phyloP scores from a whole-genome alignment of 2,113 vertebrate genomes.

The Rhinoderma darwinii region DNA sequence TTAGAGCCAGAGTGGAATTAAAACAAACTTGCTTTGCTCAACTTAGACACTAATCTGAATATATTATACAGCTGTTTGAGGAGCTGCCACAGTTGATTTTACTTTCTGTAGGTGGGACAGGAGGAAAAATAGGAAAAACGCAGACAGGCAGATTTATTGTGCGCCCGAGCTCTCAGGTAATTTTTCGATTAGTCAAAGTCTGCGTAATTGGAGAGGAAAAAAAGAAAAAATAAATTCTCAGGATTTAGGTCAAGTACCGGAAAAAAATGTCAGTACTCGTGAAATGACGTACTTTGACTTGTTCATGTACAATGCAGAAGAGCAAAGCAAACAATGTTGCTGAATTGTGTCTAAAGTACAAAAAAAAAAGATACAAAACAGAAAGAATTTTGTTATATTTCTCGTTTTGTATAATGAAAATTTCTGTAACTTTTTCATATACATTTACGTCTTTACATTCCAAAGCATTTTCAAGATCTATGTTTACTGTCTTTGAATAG shows the following conservation, averaged over 20 bases:
- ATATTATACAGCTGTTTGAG: conserved; percentile 59
- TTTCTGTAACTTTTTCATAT: no score
- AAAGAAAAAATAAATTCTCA: neutral
- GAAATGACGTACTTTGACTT: neutral
- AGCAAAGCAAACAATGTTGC: neutral
- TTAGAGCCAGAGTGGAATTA: neutral
- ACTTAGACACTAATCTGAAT: conserved; percentile 61
- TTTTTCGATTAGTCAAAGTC: conserved; percentile 54
- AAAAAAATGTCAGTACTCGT: neutral
- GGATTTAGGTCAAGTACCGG: conserved; percentile 15
- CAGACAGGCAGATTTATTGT: conserved; percentile 56
- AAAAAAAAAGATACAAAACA: neutral
- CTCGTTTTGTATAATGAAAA: no score
- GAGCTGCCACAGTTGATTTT: conserved; percentile 58
- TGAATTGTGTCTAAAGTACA: neutral
- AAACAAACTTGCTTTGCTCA: conserved; percentile 55
- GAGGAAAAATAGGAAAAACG: conserved; percentile 13
- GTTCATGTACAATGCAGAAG: neutral
- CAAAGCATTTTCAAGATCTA: no score
- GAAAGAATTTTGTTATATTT: no score
- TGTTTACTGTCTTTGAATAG: no score
- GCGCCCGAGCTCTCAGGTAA: conserved; percentile 48
- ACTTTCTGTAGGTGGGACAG: conserved; percentile 52
- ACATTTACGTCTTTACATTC: no score
- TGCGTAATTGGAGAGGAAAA: conserved; percentile 56